These are phyloP conservation scores for Vultur gryphus DNA, from an alignment of 2,797 vertebrate genomes.

Conservation along the genomic window DNA sequence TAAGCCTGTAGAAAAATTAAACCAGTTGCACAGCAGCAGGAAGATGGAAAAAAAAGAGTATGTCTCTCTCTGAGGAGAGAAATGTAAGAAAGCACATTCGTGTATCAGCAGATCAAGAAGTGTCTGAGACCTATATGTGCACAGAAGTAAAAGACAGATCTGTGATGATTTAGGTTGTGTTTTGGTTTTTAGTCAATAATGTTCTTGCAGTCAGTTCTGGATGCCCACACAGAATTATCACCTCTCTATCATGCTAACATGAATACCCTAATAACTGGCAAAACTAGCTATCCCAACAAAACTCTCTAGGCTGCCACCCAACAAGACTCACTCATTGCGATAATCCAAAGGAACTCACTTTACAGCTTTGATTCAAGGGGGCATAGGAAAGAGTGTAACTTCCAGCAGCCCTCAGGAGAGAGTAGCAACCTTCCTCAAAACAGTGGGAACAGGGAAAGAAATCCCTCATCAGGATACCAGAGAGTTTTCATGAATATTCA, in stretches of 20 bases:
- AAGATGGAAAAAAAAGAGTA: background rate
- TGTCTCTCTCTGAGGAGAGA: background rate
- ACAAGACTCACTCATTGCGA: background rate
- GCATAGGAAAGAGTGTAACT: background rate
- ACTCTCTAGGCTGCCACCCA: background rate
- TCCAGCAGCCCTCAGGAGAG: background rate
- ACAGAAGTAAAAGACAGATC: background rate
- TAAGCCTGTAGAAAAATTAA: background rate
- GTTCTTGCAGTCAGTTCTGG: background rate
- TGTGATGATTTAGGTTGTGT: background rate
- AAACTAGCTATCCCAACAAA: background rate
- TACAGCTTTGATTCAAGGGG: background rate
- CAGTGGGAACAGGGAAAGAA: background rate
- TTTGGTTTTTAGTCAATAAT: background rate
- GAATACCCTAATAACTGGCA: background rate
- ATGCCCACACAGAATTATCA: background rate
- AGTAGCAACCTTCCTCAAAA: background rate
- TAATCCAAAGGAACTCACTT: background rate
- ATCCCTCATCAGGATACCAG: background rate
- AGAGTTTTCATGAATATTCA: background rate
- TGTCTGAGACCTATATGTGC: background rate
- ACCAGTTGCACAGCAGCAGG: background rate
- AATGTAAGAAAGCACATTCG: background rate
- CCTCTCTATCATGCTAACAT: background rate
- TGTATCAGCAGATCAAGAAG: background rate